Evolutionary conservation across 2,888 invertebrate genomes (phyloP).

Genomic region (Acrobasis consociella): DNA sequence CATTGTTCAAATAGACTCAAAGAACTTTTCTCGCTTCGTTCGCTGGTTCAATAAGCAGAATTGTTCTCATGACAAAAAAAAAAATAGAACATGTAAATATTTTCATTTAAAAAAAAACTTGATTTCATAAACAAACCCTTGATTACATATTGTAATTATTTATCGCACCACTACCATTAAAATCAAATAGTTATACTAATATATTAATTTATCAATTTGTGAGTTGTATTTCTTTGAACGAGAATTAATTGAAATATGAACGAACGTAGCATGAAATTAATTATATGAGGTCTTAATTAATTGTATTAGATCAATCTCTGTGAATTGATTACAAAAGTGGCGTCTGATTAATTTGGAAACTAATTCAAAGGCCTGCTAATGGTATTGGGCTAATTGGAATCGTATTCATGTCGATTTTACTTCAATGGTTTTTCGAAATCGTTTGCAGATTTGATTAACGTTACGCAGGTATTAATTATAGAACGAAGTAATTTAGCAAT

Average conservation of each 20-base stretch:
- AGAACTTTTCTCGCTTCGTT: too few relatives aligned
- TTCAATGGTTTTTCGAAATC: not conserved
- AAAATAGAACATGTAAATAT: too few relatives aligned
- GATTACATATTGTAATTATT: too few relatives aligned
- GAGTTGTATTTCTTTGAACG: not conserved
- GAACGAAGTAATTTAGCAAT: not conserved
- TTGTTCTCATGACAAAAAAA: too few relatives aligned
- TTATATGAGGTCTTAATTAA: not conserved
- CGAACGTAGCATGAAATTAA: conserved; percentile 1
- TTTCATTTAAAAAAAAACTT: too few relatives aligned
- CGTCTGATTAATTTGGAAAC: conserved; percentile 5
- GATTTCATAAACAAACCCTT: too few relatives aligned
- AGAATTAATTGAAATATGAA: not conserved
- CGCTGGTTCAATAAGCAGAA: too few relatives aligned
- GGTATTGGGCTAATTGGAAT: not conserved
- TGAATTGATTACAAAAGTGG: conserved; percentile 2
- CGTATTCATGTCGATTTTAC: not conserved
- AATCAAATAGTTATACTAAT: not conserved
- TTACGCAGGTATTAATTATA: not conserved
- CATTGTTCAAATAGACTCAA: too few relatives aligned
- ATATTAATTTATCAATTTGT: not conserved
- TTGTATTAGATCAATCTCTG: not conserved
- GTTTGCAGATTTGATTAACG: not conserved
- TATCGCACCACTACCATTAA: not conserved
- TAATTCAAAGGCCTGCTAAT: conserved; percentile 2